Percentiles rank a stretch among this genome's conserved stretches.
phyloP scores from a whole-genome alignment of 92 coral and sea anemone species.

The Diadumene lineata region DNA sequence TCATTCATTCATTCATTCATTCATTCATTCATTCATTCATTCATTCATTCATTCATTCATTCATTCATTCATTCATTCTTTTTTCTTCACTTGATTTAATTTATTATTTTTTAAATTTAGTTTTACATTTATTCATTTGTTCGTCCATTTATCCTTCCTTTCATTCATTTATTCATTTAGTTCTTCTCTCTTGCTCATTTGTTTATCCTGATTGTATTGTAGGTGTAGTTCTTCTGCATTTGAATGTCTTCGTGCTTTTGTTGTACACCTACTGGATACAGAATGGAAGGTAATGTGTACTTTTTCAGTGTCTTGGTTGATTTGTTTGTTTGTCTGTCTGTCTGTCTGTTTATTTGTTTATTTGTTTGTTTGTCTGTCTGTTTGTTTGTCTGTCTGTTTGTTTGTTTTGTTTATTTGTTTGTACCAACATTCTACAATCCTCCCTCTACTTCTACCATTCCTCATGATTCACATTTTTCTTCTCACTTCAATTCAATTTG shows the following conservation, averaged over 20 bases:
- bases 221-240: constrained; percentile 89
- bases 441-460: no score
- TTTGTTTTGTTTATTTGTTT: no score
- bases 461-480: no score
- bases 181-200: no score
- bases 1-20: background rate
- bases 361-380: no score
- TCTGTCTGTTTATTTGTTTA: constrained; percentile 7
- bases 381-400: no score
- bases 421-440: constrained; percentile 73
- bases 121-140: background rate
- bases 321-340: background rate
- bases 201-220: background rate
- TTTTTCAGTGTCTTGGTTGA: background rate
- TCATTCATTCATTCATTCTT: background rate
- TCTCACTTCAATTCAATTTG: no score
- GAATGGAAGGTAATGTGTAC: constrained; percentile 85
- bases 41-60: background rate
- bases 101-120: background rate
- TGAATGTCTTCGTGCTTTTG: constrained; percentile 86
- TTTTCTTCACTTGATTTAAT: background rate
- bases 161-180: background rate
- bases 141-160: background rate
- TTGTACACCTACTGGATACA: constrained; percentile 89
- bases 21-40: background rate